phyloP scores from a whole-genome alignment of 1,140 invertebrate species.

The Colletes latitarsis region DNA sequence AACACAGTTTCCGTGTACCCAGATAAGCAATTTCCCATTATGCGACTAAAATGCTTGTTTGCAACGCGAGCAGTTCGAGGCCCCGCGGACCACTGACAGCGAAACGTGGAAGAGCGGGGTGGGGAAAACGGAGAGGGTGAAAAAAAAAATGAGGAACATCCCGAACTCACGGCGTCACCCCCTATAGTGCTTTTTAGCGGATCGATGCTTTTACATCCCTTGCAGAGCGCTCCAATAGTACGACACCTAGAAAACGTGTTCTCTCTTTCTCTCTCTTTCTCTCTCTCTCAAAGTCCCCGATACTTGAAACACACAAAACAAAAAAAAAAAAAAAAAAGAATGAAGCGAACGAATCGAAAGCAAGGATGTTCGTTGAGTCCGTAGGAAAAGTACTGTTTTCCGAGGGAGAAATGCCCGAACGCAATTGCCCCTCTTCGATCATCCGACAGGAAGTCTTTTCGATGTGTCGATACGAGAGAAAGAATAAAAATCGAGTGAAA shows the following conservation, averaged over 20 bases:
- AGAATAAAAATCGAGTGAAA: constrained; percentile 22
- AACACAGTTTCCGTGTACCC: neutral
- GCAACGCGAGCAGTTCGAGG: no score
- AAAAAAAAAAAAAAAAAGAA: neutral
- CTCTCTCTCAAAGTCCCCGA: constrained; percentile 27
- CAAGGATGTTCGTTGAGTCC: constrained; percentile 39
- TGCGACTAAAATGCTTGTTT: neutral
- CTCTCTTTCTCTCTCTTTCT: constrained; percentile 1
- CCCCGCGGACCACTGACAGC: neutral
- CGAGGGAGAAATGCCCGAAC: constrained; percentile 11
- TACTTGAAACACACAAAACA: no score
- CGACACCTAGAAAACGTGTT: constrained; percentile 47
- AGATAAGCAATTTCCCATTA: neutral
- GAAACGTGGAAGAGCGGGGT: neutral
- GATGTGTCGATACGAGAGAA: constrained; percentile 41
- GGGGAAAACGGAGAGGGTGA: no score
- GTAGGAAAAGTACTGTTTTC: constrained; percentile 37
- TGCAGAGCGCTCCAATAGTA: constrained; percentile 54
- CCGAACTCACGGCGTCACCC: constrained; percentile 54
- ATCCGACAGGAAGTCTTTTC: constrained; percentile 12
- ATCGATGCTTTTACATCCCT: constrained; percentile 71
- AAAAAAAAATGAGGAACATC: constrained; percentile 60
- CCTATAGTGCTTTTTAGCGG: constrained; percentile 71
- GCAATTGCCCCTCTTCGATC: constrained; percentile 25
- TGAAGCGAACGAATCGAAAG: neutral